Evolutionary conservation across 1,140 invertebrate genomes (phyloP).

Genomic region (Meloidogyne floridensis): DNA sequence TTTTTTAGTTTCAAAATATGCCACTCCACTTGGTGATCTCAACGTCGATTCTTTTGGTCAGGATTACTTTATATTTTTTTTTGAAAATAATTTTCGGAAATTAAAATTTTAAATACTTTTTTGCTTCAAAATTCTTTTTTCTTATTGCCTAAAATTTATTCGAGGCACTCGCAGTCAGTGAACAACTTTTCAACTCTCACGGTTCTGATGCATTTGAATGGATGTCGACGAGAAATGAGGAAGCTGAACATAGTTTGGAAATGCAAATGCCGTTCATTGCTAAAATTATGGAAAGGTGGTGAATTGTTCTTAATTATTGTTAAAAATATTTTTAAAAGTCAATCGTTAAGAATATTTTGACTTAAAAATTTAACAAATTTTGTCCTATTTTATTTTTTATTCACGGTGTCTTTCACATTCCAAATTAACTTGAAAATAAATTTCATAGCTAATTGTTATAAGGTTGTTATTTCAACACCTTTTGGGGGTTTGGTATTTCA

Average conservation of each 20-base stretch:
- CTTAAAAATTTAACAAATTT: no score
- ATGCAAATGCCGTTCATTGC: slow-evolving; percentile 98
- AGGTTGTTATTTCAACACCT: no score
- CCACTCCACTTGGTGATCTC: slow-evolving; percentile 92
- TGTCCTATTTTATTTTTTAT: no score
- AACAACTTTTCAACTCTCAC: slow-evolving; percentile 72
- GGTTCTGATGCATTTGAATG: slow-evolving; percentile 79
- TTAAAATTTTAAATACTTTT: slow-evolving; percentile 68
- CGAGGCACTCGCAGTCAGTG: slow-evolving; percentile 68
- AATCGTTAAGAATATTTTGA: not conserved
- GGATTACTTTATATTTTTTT: slow-evolving; percentile 36
- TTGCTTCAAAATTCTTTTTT: slow-evolving; percentile 12
- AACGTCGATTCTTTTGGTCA: slow-evolving; percentile 76
- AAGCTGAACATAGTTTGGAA: slow-evolving; percentile 81
- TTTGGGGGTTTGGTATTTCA: no score
- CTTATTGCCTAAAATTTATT: slow-evolving; percentile 27
- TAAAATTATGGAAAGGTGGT: slow-evolving; percentile 87
- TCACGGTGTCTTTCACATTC: no score
- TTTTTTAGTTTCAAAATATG: slow-evolving; percentile 73
- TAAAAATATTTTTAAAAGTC: not conserved
- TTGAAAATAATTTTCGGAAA: not conserved
- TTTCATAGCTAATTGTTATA: not conserved
- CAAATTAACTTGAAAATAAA: no score
- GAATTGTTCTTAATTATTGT: not conserved
- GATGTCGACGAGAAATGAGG: slow-evolving; percentile 74